Percentiles rank a stretch among this genome's conserved stretches.
Conservation (phyloP, 2,888 invertebrate species). For the Troilus luridus region DNA sequence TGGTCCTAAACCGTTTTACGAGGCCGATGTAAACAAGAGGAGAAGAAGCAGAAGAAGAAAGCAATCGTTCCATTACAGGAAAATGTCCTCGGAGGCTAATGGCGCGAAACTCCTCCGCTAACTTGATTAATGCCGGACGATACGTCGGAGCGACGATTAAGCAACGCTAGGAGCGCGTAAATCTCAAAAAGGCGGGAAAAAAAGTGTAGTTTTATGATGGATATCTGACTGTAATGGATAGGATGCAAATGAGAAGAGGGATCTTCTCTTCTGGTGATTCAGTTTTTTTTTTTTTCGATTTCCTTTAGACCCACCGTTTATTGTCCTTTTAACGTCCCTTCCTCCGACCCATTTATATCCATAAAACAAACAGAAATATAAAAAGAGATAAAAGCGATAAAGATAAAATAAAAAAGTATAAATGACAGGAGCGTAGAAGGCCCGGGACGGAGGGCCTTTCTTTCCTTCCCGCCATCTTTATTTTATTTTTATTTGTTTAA, state of each 20-base stretch:
- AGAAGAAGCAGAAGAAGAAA: not conserved
- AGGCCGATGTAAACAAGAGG: slow-evolving; percentile 26
- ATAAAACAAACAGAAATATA: slow-evolving; percentile 58
- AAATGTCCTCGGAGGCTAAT: slow-evolving; percentile 40
- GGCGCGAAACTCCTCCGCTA: slow-evolving; percentile 46
- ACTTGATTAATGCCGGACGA: slow-evolving; percentile 53
- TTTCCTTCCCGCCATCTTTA: not conserved
- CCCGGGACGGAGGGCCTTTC: not conserved
- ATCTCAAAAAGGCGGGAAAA: slow-evolving; percentile 20
- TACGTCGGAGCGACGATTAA: slow-evolving; percentile 43
- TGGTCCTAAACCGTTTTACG: slow-evolving; percentile 49
- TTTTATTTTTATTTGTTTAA: slow-evolving; percentile 46
- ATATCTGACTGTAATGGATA: slow-evolving; percentile 41
- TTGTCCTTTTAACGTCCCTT: slow-evolving; percentile 55
- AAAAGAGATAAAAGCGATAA: slow-evolving; percentile 45
- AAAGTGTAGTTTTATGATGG: slow-evolving; percentile 45
- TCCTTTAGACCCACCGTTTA: slow-evolving; percentile 48
- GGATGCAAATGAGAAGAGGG: slow-evolving; percentile 49
- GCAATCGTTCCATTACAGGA: not conserved
- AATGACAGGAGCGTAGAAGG: not conserved
- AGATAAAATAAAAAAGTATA: slow-evolving; percentile 43
- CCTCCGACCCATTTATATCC: slow-evolving; percentile 52
- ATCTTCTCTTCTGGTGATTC: slow-evolving; percentile 26
- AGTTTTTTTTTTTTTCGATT: slow-evolving; percentile 17
- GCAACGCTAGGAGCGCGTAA: not conserved